Conservation (phyloP, 2,797 vertebrate species). For the Nyctibius grandis region DNA sequence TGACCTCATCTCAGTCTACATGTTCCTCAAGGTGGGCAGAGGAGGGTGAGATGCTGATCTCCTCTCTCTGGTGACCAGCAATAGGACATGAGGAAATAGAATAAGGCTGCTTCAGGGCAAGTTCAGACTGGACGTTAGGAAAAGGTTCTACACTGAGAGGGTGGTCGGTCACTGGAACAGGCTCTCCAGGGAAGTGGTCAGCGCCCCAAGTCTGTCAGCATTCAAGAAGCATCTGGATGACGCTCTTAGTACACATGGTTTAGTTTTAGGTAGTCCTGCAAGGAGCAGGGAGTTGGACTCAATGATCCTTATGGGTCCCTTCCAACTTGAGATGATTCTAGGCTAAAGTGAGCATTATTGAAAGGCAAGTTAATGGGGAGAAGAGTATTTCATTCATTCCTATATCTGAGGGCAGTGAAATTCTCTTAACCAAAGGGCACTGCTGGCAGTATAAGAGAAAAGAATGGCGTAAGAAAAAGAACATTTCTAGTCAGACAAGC, state of each 20-base stretch:
- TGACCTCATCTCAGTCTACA: background rate
- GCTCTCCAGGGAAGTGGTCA: background rate
- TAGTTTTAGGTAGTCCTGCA: background rate
- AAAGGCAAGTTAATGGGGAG: background rate
- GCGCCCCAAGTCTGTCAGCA: background rate
- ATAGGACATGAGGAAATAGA: background rate
- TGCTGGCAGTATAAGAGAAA: background rate
- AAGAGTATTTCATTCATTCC: background rate
- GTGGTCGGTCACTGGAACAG: background rate
- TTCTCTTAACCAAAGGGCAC: background rate
- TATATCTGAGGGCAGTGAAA: background rate
- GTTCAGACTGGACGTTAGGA: background rate
- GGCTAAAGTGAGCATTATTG: background rate
- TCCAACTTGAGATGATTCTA: background rate
- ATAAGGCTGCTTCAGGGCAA: background rate
- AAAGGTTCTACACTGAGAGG: background rate
- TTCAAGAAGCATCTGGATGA: background rate
- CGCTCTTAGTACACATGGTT: accelerated
- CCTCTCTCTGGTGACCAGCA: background rate
- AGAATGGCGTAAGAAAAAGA: background rate
- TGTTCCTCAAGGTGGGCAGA: accelerated
- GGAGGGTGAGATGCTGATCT: background rate
- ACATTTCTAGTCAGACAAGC: background rate
- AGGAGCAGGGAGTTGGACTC: background rate
- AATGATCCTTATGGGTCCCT: background rate